phyloP scores from a whole-genome alignment of 2,888 invertebrate genomes.

The Nomada ferruginata region DNA sequence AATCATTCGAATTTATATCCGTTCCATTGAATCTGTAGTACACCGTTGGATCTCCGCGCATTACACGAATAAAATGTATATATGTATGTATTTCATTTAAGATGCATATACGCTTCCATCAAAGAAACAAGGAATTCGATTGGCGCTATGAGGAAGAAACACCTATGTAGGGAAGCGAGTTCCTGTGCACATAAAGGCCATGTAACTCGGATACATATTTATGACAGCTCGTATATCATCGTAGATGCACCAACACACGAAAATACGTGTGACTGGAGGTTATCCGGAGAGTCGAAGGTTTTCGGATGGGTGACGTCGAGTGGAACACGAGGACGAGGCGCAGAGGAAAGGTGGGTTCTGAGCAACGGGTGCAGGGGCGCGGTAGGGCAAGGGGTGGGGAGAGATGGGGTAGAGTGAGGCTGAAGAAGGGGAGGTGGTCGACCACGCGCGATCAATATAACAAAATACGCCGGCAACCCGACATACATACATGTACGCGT shows the following conservation, averaged over 20 bases:
- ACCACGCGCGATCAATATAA: slow-evolving; percentile 84
- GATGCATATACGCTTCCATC: not conserved
- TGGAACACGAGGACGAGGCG: slow-evolving; percentile 67
- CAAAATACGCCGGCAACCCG: slow-evolving; percentile 83
- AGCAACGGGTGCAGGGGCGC: slow-evolving; percentile 65
- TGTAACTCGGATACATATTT: slow-evolving; percentile 57
- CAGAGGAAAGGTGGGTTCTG: slow-evolving; percentile 54
- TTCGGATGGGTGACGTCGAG: slow-evolving; percentile 71
- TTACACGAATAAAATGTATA: slow-evolving; percentile 9
- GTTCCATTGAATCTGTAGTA: slow-evolving; percentile 14
- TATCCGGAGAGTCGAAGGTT: slow-evolving; percentile 67
- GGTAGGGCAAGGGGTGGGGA: slow-evolving; percentile 71
- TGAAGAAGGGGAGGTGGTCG: slow-evolving; percentile 78
- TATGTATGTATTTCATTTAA: slow-evolving; percentile 17
- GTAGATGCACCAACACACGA: slow-evolving; percentile 52
- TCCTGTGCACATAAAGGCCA: slow-evolving; percentile 9
- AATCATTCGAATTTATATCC: not conserved
- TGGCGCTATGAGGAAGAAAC: slow-evolving; percentile 40
- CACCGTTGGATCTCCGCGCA: not conserved
- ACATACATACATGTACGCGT: slow-evolving; percentile 23
- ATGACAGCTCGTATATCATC: slow-evolving; percentile 61
- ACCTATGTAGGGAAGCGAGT: slow-evolving; percentile 3
- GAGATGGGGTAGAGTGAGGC: slow-evolving; percentile 74
- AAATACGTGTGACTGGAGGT: slow-evolving; percentile 73
- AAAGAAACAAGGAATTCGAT: slow-evolving; percentile 35